phyloP scores from a whole-genome alignment of 2,113 vertebrate species.

The Proterorhinus semilunaris region DNA sequence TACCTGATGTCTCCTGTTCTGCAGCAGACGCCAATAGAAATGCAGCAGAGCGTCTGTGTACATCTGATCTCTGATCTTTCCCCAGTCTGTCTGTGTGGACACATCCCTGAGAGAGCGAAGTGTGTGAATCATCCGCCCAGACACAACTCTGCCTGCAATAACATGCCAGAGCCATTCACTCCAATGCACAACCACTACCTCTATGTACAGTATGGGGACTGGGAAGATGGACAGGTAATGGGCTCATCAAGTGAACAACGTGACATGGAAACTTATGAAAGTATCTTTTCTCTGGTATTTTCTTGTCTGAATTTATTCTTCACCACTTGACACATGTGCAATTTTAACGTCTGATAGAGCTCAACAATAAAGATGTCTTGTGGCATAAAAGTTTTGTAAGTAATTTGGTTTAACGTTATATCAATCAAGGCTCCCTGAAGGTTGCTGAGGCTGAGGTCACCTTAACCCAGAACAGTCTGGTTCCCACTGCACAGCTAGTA shows the following conservation, averaged over 20 bases:
- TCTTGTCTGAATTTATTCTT: not conserved
- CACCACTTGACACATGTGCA: not conserved
- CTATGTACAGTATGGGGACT: not conserved
- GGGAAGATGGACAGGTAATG: not conserved
- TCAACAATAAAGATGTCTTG: not conserved
- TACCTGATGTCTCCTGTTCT: constrained; percentile 70
- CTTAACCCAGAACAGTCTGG: not conserved
- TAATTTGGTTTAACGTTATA: not conserved
- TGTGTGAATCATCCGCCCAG: constrained; percentile 18
- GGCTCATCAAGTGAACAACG: not conserved
- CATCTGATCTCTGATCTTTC: constrained; percentile 60
- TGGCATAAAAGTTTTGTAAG: not conserved
- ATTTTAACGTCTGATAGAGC: not conserved
- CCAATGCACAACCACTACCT: not conserved
- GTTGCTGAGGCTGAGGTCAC: not conserved
- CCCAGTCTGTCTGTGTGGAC: constrained; percentile 40
- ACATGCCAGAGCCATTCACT: constrained; percentile 9
- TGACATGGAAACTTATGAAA: not conserved
- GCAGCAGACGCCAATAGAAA: constrained; percentile 67
- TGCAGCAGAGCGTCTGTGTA: constrained; percentile 53
- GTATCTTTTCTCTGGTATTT: not conserved
- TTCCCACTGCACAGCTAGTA: not conserved
- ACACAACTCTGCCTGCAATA: constrained; percentile 28
- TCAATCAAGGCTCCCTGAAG: not conserved
- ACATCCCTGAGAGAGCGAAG: constrained; percentile 18